A percentile compares a stretch with the other conserved stretches of the same genome.
Conservation (phyloP, 1,140 invertebrate genomes). For the Araneus ventricosus region DNA sequence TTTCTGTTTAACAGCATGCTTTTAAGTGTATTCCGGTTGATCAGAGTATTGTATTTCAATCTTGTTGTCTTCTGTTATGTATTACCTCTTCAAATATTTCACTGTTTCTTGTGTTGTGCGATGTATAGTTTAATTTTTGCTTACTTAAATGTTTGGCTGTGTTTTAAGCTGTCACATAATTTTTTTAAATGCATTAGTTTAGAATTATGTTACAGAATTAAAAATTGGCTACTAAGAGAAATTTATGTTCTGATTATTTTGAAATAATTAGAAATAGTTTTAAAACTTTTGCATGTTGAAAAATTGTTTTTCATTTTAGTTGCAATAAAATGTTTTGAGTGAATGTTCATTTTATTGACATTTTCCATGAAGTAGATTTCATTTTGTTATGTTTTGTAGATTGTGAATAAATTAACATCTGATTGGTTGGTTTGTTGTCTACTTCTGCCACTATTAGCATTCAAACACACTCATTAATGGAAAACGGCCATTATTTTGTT, state of each 20-base stretch:
- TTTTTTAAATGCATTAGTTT: not conserved
- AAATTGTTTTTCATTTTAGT: too few relatives aligned
- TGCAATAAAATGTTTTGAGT: too few relatives aligned
- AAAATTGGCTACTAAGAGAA: not conserved
- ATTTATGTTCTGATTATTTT: not conserved
- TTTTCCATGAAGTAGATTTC: too few relatives aligned
- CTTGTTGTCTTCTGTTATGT: not conserved
- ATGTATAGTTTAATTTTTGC: not conserved
- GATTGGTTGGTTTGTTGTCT: too few relatives aligned
- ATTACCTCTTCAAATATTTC: not conserved
- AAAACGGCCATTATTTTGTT: too few relatives aligned
- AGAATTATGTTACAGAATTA: not conserved
- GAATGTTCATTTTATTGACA: too few relatives aligned
- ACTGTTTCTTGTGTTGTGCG: slow-evolving; percentile 6
- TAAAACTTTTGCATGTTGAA: not conserved
- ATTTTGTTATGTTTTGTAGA: too few relatives aligned
- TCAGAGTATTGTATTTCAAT: not conserved
- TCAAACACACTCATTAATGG: too few relatives aligned
- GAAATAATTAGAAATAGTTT: too few relatives aligned
- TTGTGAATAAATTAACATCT: too few relatives aligned
- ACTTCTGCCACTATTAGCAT: too few relatives aligned
- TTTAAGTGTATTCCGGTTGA: not conserved
- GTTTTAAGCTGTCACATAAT: not conserved
- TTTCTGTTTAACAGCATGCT: slow-evolving; percentile 17
- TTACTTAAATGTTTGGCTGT: not conserved